Percentiles rank a stretch among this genome's conserved stretches.
Conservation (phyloP, 2,888 invertebrate genomes). For the Daptonema setosum region DNA sequence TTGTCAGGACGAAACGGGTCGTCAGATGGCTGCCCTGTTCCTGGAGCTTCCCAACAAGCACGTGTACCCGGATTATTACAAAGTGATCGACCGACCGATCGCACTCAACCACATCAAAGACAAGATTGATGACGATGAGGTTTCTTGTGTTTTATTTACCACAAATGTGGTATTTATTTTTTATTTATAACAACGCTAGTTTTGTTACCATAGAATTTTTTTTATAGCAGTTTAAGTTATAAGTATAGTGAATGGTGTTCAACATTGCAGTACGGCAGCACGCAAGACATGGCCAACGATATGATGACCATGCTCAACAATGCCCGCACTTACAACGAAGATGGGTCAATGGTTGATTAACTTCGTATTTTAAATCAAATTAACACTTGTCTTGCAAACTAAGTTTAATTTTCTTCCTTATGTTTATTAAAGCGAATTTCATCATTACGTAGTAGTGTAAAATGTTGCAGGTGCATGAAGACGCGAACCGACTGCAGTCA, state of each 20-base stretch:
- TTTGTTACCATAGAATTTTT: too few relatives aligned
- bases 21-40: slow-evolving; percentile 69
- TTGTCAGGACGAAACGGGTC: slow-evolving; percentile 45
- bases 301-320: slow-evolving; percentile 70
- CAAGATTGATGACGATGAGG: slow-evolving; percentile 24
- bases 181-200: too few relatives aligned
- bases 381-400: too few relatives aligned
- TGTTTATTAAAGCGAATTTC: too few relatives aligned
- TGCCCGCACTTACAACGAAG: slow-evolving; percentile 87
- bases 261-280: slow-evolving; percentile 16
- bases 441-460: too few relatives aligned
- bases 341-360: too few relatives aligned
- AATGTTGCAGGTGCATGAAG: too few relatives aligned
- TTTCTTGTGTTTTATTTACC: background rate
- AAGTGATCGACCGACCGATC: slow-evolving; percentile 79
- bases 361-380: too few relatives aligned
- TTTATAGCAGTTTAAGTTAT: background rate
- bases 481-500: too few relatives aligned
- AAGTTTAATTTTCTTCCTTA: too few relatives aligned
- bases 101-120: slow-evolving; percentile 60
- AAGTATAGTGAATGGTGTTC: background rate
- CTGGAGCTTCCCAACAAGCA: slow-evolving; percentile 89
- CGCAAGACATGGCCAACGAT: slow-evolving; percentile 17
- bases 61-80: slow-evolving; percentile 83
- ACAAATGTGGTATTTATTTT: background rate